Evolutionary conservation across 2,888 invertebrate species (phyloP).

Genomic region (Syritta pipiens): DNA sequence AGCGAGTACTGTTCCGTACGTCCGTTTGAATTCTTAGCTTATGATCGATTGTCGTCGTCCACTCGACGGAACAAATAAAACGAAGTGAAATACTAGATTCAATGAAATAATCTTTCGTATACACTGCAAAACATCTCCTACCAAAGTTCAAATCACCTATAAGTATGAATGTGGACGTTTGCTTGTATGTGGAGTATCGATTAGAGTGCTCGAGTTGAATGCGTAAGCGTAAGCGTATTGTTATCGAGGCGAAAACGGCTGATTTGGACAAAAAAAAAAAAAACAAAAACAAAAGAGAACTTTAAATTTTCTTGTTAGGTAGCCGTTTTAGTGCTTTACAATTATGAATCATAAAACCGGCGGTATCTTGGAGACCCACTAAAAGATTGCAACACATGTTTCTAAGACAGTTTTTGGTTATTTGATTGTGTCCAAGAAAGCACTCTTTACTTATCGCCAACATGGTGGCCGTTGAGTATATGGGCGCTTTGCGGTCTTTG

Average conservation of each 20-base stretch:
- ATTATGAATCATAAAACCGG: conserved; percentile 56
- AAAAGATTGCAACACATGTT: conserved; percentile 2
- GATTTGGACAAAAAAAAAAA: conserved; percentile 35
- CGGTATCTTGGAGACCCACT: conserved; percentile 27
- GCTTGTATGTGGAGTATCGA: conserved; percentile 35
- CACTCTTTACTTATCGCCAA: too few species aligned
- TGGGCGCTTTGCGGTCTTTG: neutral
- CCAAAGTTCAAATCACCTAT: conserved; percentile 47
- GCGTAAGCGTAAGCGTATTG: conserved; percentile 39
- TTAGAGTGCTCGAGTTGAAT: conserved; percentile 37
- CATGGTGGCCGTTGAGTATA: neutral
- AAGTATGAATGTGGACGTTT: conserved; percentile 18
- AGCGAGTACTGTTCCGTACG: too few species aligned
- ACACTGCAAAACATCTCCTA: conserved; percentile 4
- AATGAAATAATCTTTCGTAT: conserved; percentile 39
- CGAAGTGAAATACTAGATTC: conserved; percentile 30
- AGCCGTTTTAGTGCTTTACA: conserved; percentile 19
- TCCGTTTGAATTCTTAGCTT: conserved; percentile 7
- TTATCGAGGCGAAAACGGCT: conserved; percentile 39
- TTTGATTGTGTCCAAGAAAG: too few species aligned
- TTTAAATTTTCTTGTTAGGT: conserved; percentile 29
- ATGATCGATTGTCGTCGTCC: conserved; percentile 44
- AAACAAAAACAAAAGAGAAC: too few species aligned
- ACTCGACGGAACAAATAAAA: conserved; percentile 23
- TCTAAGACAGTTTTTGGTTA: neutral